These are phyloP conservation scores for Strongylocentrotus purpuratus DNA, from an alignment of 35 echinoderm and acorn worm species.

Conservation along the genomic window DNA sequence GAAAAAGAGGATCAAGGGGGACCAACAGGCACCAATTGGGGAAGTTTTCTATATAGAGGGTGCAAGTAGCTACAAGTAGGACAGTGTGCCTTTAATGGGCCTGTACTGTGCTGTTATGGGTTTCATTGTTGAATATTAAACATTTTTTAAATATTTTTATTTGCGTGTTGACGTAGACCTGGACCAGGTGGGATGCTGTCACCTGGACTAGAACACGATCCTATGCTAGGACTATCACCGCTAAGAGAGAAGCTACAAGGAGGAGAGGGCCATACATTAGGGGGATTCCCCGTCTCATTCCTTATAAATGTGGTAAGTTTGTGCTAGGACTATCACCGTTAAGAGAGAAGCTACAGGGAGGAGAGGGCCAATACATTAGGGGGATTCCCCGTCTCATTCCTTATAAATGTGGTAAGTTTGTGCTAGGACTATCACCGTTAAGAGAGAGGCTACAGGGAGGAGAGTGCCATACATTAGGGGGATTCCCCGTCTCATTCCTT, in stretches of 20 bases:
- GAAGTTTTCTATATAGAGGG: too few relatives aligned
- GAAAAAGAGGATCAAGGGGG: too few relatives aligned
- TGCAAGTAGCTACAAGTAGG: too few relatives aligned
- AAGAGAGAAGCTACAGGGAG: slow-evolving; percentile 80
- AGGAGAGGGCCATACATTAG: slow-evolving; percentile 73
- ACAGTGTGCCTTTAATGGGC: too few relatives aligned
- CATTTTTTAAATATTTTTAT: too few relatives aligned
- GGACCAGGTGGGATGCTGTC: slow-evolving; percentile 62
- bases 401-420: slow-evolving; percentile 49
- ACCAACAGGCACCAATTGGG: too few relatives aligned
- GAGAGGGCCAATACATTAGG: slow-evolving; percentile 79
- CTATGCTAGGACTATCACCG: slow-evolving; percentile 89
- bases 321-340: slow-evolving; percentile 87
- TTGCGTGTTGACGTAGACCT: slow-evolving; percentile 33
- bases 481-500: slow-evolving; percentile 92
- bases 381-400: slow-evolving; percentile 91
- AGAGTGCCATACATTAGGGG: slow-evolving; percentile 80
- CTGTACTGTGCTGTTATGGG: too few relatives aligned
- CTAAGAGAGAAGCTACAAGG: slow-evolving; percentile 84
- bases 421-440: slow-evolving; percentile 86
- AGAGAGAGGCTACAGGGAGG: slow-evolving; percentile 82
- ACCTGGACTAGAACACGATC: slow-evolving; percentile 83
- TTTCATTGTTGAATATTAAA: too few relatives aligned
- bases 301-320: slow-evolving; percentile 92
- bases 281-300: slow-evolving; percentile 93